These are phyloP conservation scores for Listronotus oregonensis DNA, from an alignment of 1,140 invertebrate species.

Conservation along the genomic window DNA sequence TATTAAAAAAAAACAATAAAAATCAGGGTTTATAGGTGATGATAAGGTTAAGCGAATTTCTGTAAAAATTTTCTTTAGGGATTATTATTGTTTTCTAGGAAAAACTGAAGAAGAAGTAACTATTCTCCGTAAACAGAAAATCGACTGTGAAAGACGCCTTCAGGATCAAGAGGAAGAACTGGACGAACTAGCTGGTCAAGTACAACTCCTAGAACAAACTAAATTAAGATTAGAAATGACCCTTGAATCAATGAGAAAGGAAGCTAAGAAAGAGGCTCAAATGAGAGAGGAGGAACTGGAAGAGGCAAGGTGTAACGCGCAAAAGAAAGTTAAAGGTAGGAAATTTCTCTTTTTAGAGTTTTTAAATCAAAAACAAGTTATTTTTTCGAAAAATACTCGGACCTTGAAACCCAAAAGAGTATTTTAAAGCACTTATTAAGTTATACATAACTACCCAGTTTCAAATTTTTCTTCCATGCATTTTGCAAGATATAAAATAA, in stretches of 20 bases:
- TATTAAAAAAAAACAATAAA: too few species aligned
- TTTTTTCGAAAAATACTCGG: too few species aligned
- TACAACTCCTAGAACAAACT: constrained; percentile 83
- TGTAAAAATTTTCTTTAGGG: too few species aligned
- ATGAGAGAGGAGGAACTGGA: constrained; percentile 92
- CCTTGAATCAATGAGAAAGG: constrained; percentile 88
- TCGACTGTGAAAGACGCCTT: constrained; percentile 83
- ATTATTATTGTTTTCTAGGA: neutral
- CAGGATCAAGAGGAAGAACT: constrained; percentile 95
- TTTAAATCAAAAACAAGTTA: neutral
- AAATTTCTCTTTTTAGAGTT: constrained; percentile 5
- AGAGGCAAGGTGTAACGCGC: constrained; percentile 82
- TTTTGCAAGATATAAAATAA: too few species aligned
- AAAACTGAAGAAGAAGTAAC: constrained; percentile 87
- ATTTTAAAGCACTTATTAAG: too few species aligned
- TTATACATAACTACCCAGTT: too few species aligned
- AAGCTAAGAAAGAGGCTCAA: constrained; percentile 83
- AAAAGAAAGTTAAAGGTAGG: constrained; percentile 87
- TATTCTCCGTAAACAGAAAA: constrained; percentile 78
- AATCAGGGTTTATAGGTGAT: too few species aligned
- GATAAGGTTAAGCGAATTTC: too few species aligned
- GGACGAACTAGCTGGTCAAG: constrained; percentile 90
- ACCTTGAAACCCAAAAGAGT: too few species aligned
- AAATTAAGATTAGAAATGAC: constrained; percentile 89
- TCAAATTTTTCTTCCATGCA: too few species aligned